phyloP scores from a whole-genome alignment of 2,888 invertebrate species.

The Ctena decussata region DNA sequence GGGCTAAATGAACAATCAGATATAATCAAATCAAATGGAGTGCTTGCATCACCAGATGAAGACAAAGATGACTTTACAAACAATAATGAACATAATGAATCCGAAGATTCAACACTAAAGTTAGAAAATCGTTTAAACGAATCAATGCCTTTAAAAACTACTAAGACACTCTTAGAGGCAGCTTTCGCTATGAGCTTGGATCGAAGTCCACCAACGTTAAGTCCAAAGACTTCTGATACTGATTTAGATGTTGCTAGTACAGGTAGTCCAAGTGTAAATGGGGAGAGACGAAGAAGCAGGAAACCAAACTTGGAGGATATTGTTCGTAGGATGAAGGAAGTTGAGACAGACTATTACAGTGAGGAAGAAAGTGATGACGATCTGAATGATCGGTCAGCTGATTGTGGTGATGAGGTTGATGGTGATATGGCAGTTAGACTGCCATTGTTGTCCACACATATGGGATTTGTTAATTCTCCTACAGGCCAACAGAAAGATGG shows the following conservation, averaged over 20 bases:
- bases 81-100: background rate
- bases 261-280: conserved; percentile 61
- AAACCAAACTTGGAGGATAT: conserved; percentile 83
- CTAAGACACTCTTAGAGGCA: conserved; percentile 52
- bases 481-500: background rate
- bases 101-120: background rate
- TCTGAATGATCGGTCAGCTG: conserved; percentile 41
- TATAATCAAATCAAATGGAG: background rate
- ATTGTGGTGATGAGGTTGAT: conserved; percentile 60
- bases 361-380: conserved; percentile 75
- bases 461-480: background rate
- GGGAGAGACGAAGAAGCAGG: conserved; percentile 71
- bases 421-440: conserved; percentile 44
- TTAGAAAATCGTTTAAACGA: conserved; percentile 26
- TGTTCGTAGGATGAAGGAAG: conserved; percentile 77
- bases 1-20: background rate
- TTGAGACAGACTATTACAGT: conserved; percentile 74
- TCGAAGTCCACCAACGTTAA: conserved; percentile 58
- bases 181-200: conserved; percentile 54
- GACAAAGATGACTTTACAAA: background rate
- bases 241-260: conserved; percentile 62
- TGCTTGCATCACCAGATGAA: background rate
- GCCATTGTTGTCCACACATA: conserved; percentile 48
- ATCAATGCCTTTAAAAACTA: conserved; percentile 41
- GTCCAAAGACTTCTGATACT: conserved; percentile 65